Conservation (phyloP, 2,113 vertebrate genomes). For the Pachycephala philippinensis region DNA sequence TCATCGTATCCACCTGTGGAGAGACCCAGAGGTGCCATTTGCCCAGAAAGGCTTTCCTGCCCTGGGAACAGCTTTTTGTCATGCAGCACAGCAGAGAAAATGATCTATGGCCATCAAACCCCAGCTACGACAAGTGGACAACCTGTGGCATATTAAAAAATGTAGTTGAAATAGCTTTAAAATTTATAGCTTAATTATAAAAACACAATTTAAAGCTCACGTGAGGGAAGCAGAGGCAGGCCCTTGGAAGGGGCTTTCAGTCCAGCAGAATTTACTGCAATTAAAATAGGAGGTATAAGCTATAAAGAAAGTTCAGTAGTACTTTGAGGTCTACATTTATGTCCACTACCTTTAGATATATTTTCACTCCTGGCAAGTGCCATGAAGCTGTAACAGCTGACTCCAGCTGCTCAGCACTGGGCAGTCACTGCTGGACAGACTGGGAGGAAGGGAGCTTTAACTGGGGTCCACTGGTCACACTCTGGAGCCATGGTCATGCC, state of each 20-base stretch:
- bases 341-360: background rate
- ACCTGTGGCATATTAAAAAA: constrained; percentile 25
- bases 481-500: background rate
- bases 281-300: background rate
- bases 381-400: background rate
- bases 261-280: constrained; percentile 32
- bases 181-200: constrained; percentile 47
- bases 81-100: background rate
- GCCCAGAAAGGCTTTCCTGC: background rate
- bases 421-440: background rate
- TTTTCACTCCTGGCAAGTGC: background rate
- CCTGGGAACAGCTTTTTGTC: background rate
- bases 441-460: background rate
- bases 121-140: background rate
- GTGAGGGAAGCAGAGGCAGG: background rate
- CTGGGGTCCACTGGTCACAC: background rate
- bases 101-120: background rate
- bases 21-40: background rate
- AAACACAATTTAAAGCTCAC: constrained; percentile 21
- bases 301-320: background rate
- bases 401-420: background rate
- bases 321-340: background rate
- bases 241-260: background rate
- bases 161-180: background rate
- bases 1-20: background rate